Evolutionary conservation across 2,888 invertebrate genomes (phyloP), one percentile per base, ranked within the genome.

Genomic region (Heteropelma amictum): DNA sequence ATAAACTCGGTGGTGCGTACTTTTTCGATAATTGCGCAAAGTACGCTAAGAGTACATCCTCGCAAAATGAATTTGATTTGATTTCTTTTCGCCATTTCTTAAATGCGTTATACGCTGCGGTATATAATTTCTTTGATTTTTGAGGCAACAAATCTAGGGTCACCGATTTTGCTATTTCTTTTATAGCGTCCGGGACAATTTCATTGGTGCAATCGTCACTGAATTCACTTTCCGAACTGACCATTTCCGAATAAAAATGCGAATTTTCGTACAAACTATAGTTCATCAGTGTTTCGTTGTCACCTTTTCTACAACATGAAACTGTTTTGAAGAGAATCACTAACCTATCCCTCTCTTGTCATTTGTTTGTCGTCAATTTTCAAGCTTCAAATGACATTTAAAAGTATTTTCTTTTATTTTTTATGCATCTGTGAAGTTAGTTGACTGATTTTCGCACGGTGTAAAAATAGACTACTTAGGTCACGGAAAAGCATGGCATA

Each of bases 1-100:
- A 84, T 28, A 81, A 70, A 17, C 80, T 77, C 2, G 82, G 72
- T n/a, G 84, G 75, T 67, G 80, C 77, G 12, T 72, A 79, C 42
- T 75, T 78, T 38, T 76, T 35, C 14, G 79, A 56, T 17, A 84
- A 51, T 33, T 81, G 71, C 14, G 51, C 14, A 51, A 83, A 83
- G 72, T 84, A 82, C 14, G 54, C 61, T 17, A 77, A 5, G n/a
- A n/a, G n/a, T n/a, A n/a, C n/a, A n/a, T n/a, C n/a, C n/a, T n/a
- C n/a, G n/a, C n/a, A n/a, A n/a, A 23, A 47, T 23, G 23, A 23
- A n/a, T 69, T 51, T 1, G 19, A 19, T 10, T 49, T 35, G 12
- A 51, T 49, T 17, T 8, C 12, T 28, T 23, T 19, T 14, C 38
- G 35, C 51, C 69, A 60, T n/a, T 51, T 30, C 35, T 35, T 53